Evolutionary conservation across 2,797 vertebrate genomes (phyloP), one percentile per base, ranked within the genome.

Genomic region (Melanotaenia trifasciata): DNA sequence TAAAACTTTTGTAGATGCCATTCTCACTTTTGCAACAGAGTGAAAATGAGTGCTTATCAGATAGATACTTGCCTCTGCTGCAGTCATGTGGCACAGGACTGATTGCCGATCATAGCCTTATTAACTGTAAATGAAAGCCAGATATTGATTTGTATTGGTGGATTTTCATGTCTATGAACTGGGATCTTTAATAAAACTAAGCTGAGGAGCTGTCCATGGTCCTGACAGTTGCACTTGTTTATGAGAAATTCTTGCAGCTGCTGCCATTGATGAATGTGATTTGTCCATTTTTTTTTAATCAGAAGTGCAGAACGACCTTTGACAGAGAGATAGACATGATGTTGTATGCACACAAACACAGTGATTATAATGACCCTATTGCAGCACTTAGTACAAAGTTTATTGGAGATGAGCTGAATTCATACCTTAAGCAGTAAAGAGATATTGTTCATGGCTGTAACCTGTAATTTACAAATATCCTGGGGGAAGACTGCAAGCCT

Each of bases 171-270:
- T 47, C 28, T 10, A 24, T 58, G 5, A 18, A 58, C 3, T 4
- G 12, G 18, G 14, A 10, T 54, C 12, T 36, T 33, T 36, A 12
- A 53, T 11, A 3, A 4, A 26, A 1, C 18, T 50, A 50, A 22
- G 57, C 24, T 24, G 16, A 36, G 73, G 84, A 84, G 60, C 86
- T 89, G 84, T 91, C 88, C 79, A 0, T 74, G 79, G 74, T 81
- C 5, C 77, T 84, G 65, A 56, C 16, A 36, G 22, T 38, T 64
- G 18, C 58, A 60, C 43, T 13, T 35, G 32, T 71, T 51, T 43
- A 51, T 64, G 40, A 58, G 36, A 61, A 64, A 74, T 71, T 66
- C 57, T 22, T 75, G 33, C 68, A 50, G 69, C 58, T 71, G 76
- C 70, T 57, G 59, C 78, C 67, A 79, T 64, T 32, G 71, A 40